Evolutionary conservation across 2,888 invertebrate species (phyloP).

Genomic region (Thyatira batis): DNA sequence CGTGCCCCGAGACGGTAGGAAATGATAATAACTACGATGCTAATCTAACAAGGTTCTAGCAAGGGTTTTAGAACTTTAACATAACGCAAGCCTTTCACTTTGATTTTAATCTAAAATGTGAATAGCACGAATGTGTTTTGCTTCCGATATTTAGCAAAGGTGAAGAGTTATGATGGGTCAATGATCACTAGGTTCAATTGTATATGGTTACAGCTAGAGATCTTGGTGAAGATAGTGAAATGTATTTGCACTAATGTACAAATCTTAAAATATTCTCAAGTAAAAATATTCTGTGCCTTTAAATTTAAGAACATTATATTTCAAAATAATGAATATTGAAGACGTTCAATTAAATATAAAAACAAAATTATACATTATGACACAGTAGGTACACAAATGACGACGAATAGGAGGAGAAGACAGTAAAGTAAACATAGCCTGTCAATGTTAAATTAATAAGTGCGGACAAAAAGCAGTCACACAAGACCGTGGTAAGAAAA

Average conservation of each 20-base stretch:
- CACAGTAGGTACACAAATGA: conserved; percentile 6
- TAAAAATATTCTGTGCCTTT: neutral
- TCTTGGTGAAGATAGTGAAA: neutral
- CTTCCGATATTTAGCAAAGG: conserved; percentile 49
- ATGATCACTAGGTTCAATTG: conserved; percentile 47
- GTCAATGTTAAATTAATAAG: conserved; percentile 54
- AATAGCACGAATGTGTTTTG: conserved; percentile 32
- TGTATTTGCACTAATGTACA: neutral
- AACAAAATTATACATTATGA: conserved; percentile 13
- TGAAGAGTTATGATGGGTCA: conserved; percentile 41
- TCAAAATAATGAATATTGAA: no score
- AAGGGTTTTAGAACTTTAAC: conserved; percentile 23
- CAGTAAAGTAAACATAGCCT: conserved; percentile 21
- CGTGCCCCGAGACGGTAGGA: neutral
- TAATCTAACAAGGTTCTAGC: conserved; percentile 19
- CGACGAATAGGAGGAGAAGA: neutral
- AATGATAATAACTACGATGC: conserved; percentile 7
- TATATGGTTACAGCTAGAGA: conserved; percentile 38
- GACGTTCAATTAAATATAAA: neutral
- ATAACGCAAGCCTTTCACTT: conserved; percentile 42
- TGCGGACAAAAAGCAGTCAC: conserved; percentile 49
- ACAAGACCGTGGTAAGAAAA: conserved; percentile 57
- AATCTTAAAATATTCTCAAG: neutral
- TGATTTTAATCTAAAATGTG: conserved; percentile 37
- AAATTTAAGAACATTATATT: neutral